phyloP scores from a whole-genome alignment of 1,140 invertebrate species.

The Hypothenemus hampei region DNA sequence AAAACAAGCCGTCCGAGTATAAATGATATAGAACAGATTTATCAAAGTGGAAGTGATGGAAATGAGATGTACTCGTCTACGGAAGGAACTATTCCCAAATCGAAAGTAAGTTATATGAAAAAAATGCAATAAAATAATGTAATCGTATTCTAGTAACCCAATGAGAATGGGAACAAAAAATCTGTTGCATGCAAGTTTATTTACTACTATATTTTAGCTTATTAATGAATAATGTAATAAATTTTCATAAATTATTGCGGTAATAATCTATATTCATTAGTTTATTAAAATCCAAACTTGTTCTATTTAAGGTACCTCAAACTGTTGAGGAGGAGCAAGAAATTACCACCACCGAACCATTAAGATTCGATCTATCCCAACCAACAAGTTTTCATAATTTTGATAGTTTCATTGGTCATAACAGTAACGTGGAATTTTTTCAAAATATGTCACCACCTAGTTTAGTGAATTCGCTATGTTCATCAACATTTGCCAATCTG shows the following conservation, averaged over 20 bases:
- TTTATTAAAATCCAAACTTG: background rate
- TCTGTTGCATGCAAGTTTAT: too few species aligned
- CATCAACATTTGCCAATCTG: slow-evolving; percentile 43
- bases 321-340: slow-evolving; percentile 21
- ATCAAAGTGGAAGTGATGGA: slow-evolving; percentile 27
- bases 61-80: slow-evolving; percentile 15
- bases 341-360: slow-evolving; percentile 1
- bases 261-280: background rate
- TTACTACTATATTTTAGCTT: too few species aligned
- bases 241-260: background rate
- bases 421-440: slow-evolving; percentile 37
- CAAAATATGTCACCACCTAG: slow-evolving; percentile 45
- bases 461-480: slow-evolving; percentile 44
- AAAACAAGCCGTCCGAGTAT: slow-evolving; percentile 43
- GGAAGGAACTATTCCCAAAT: background rate
- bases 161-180: too few species aligned
- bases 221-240: too few species aligned
- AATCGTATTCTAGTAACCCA: too few species aligned
- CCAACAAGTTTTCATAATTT: slow-evolving; percentile 38
- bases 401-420: slow-evolving; percentile 36
- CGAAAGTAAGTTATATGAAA: slow-evolving; percentile 6
- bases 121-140: too few species aligned
- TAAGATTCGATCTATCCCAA: slow-evolving; percentile 43
- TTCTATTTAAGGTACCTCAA: slow-evolving; percentile 6
- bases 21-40: slow-evolving; percentile 43